A percentile compares a stretch with the other conserved stretches of the same genome.
Evolutionary conservation across 2,888 invertebrate species (phyloP).

Genomic region (Hypercompe scribonia): DNA sequence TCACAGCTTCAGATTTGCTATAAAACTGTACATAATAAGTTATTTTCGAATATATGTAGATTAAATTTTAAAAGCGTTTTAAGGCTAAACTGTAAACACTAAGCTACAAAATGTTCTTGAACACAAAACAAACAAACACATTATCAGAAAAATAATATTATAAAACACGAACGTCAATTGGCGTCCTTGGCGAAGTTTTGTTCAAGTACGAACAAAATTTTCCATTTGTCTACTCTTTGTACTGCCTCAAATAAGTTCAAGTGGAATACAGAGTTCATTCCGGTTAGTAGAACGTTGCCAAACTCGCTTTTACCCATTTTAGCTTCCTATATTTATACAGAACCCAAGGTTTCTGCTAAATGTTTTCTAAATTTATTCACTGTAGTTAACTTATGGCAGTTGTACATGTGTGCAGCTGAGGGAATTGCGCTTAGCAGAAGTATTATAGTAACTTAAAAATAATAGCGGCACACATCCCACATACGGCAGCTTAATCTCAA

Average conservation of each 20-base stretch:
- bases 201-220: neutral
- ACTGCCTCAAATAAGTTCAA: conserved; percentile 20
- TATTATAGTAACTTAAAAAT: too few species aligned
- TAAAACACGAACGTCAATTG: conserved; percentile 1
- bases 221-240: neutral
- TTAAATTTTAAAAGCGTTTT: neutral
- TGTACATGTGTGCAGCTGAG: neutral
- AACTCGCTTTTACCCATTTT: conserved; percentile 32
- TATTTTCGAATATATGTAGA: too few species aligned
- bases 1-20: too few species aligned
- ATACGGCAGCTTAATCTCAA: too few species aligned
- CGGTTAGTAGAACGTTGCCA: conserved; percentile 32
- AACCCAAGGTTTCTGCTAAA: neutral
- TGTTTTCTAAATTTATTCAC: neutral
- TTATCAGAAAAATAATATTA: neutral
- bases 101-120: neutral
- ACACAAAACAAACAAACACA: neutral
- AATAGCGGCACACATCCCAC: too few species aligned
- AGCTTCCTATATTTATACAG: conserved; percentile 27
- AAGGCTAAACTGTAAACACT: neutral
- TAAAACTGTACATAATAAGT: too few species aligned
- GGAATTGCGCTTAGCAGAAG: neutral
- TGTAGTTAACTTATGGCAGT: neutral
- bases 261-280: conserved; percentile 19
- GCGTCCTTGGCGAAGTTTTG: neutral